Conservation (phyloP, 2,113 vertebrate species). For the Chaetorhynchus papuensis region DNA sequence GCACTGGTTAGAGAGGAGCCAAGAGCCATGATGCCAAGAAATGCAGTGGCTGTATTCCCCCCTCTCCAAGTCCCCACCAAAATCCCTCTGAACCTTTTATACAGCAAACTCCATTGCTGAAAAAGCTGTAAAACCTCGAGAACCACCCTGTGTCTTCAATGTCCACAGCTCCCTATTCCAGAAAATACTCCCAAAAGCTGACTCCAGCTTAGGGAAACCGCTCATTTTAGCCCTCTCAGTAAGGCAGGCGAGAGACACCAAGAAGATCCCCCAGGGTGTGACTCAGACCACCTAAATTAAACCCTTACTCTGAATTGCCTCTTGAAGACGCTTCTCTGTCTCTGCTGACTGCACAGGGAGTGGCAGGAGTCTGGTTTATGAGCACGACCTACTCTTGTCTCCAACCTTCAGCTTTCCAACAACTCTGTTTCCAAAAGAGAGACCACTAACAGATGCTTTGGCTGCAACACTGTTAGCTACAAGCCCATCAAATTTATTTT, state of each 20-base stretch:
- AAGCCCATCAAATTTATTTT: background rate
- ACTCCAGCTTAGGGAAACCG: background rate
- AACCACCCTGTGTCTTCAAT: background rate
- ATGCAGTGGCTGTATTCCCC: accelerated
- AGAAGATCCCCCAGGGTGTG: background rate
- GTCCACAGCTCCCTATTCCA: background rate
- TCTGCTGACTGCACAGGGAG: background rate
- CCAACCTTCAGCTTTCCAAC: background rate
- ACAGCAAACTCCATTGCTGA: background rate
- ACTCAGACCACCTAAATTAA: background rate
- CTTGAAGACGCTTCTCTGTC: background rate
- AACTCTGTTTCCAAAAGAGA: background rate
- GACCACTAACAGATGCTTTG: background rate
- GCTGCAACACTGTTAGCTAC: background rate
- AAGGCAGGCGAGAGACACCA: background rate
- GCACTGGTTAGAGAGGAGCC: background rate
- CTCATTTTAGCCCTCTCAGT: background rate
- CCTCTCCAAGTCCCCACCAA: background rate
- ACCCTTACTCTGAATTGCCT: background rate
- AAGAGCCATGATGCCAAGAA: background rate
- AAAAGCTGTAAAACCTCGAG: background rate
- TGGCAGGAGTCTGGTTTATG: background rate
- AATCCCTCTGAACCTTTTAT: background rate
- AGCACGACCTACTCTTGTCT: background rate
- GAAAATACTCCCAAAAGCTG: background rate